Base-by-base conservation (phyloP, 2,888 invertebrate species). In the Clitarchus hookeri region DNA sequence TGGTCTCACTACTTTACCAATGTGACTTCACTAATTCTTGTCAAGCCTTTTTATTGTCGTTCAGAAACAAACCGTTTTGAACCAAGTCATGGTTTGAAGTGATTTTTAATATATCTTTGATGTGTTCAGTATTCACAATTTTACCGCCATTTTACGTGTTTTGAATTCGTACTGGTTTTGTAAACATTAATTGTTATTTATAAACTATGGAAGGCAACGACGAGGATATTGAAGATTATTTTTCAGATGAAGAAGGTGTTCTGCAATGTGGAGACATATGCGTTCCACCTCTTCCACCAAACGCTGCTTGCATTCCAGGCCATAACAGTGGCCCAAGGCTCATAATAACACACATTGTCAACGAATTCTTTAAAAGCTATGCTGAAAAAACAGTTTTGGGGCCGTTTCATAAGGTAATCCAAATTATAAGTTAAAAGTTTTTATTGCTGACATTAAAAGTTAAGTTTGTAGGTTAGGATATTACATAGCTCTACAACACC, bases 341-440 rank as follows among this genome's bases (percentile, higher is more conserved):
- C 82, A 96, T 99, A 87, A 99, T 99, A 85, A 95, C 95, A 1
- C 95, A 96, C 89, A 99, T 99, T 89, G 95, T 95, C 0, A 98
- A 98, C 91, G 94, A 95, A 85, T 98, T 99, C 91, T 99, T 99
- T 91, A 99, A 99, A 92, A 99, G 99, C 90, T 99, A 99, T 90
- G 98, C 97, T 53, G 97, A 97, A 0, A 93, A 94, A 78, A 95
- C 96, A 90, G 91, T 92, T 3, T 93, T 99, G 85, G 99, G 99
- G 0, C 99, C 99, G 0, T 99, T 99, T 92, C 98, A 99, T 91
- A 98, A 98, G 93, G 98, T 98, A 93, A 9, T 85, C n/a, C n/a
- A n/a, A n/a, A n/a, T n/a, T 83, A n/a, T n/a, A n/a, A n/a, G n/a
- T n/a, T n/a, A n/a, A n/a, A n/a, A n/a, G n/a, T n/a, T n/a, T n/a